These are phyloP conservation scores for Exephanes ischioxanthus DNA, from an alignment of 2,888 invertebrate genomes.

Conservation along the genomic window DNA sequence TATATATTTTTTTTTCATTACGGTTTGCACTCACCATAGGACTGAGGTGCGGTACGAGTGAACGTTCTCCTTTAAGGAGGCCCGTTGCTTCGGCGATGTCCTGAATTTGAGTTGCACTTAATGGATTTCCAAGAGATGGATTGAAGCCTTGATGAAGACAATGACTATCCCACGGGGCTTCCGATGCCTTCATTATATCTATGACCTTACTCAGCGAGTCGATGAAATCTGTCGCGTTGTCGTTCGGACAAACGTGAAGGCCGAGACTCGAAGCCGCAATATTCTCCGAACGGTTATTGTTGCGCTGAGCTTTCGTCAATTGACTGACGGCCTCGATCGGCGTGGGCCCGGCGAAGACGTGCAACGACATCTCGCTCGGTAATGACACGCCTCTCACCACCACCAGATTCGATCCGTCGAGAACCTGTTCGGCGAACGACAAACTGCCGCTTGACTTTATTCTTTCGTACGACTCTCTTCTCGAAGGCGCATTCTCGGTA, in stretches of 20 bases:
- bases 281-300: neutral
- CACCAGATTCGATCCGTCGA: constrained; percentile 73
- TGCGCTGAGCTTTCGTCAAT: constrained; percentile 51
- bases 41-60: constrained; percentile 71
- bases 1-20: no score
- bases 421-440: constrained; percentile 65
- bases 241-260: constrained; percentile 73
- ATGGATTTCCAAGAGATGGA: constrained; percentile 59
- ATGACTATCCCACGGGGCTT: constrained; percentile 72
- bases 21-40: constrained; percentile 70
- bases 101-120: constrained; percentile 41
- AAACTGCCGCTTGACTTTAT: constrained; percentile 5
- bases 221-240: constrained; percentile 7
- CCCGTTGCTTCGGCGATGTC: constrained; percentile 27
- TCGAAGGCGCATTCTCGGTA: neutral
- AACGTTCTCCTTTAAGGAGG: constrained; percentile 53
- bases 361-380: constrained; percentile 69
- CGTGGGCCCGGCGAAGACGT: constrained; percentile 69
- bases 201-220: constrained; percentile 38
- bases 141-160: constrained; percentile 70
- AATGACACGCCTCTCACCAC: constrained; percentile 72
- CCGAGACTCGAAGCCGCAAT: constrained; percentile 56
- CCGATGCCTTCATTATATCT: constrained; percentile 6
- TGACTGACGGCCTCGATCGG: constrained; percentile 69
- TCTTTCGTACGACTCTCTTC: neutral